Evolutionary conservation across 1,140 invertebrate species (phyloP), one percentile per base, ranked within the genome.

Genomic region (Musca domestica): DNA sequence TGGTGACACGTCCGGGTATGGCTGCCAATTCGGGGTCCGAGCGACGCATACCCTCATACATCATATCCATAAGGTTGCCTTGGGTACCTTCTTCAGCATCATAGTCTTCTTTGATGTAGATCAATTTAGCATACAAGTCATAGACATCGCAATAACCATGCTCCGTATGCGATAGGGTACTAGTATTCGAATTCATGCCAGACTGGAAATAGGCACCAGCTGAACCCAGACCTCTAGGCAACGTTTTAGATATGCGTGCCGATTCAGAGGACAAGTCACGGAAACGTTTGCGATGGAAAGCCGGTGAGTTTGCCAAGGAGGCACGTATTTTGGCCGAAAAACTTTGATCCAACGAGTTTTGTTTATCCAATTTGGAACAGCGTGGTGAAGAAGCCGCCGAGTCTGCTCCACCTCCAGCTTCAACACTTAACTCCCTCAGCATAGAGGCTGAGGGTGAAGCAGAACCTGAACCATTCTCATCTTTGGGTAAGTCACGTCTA

Each of bases 121-220:
- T 94, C 22, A 96, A 83, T 74, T 95, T 93, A 0, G 91, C 92
- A 74, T 95, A 96, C 0, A 96, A 83, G 0, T 93, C 94, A 77
- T 95, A 95, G 0, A 96, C 92, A 78, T 95, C 92, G 74, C 91
- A 93, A 64, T 88, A 87, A 56, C 80, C 75, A 69, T 88, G 87
- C 2, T 88, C 86, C 20, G 86, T 85, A 69, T 88, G 86, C 72
- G 87, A 86, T 1, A 84, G 81, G 4, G 86, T 87, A 46, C 85
- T 86, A 0, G 84, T 84, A 14, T 85, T 86, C 0, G 86, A 87
- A 12, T 87, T 78, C 34, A 87, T 58, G 9, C 72, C 67, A 0
- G 83, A 67, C 84, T 84, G 47, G 78, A 81, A n/a, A 83, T 83
- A 83, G 3, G 65, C 67, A 25, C 87, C 82, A 20, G 72, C 71